phyloP scores from a whole-genome alignment of 92 coral and sea anemone genomes.

The Nematostella vectensis region DNA sequence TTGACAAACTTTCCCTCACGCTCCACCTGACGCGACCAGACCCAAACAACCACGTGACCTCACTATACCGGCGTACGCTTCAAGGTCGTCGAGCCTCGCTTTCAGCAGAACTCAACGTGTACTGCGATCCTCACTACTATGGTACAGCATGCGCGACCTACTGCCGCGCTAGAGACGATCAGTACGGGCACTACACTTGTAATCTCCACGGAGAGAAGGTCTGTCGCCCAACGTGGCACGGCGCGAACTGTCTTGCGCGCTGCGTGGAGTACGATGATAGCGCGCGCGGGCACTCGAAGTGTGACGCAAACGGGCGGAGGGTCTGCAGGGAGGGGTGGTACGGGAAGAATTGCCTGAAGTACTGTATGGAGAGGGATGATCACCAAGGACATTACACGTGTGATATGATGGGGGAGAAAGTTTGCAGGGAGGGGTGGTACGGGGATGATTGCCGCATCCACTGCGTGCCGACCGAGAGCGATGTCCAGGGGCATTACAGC shows the following conservation, averaged over 20 bases:
- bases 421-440: constrained; percentile 42
- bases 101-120: constrained; percentile 15
- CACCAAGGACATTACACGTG: constrained; percentile 43
- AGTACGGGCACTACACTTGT: constrained; percentile 37
- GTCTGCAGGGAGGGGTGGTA: constrained; percentile 40
- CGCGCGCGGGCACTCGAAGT: constrained; percentile 32
- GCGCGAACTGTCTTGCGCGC: constrained; percentile 22
- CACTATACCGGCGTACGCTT: constrained; percentile 16
- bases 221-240: constrained; percentile 29
- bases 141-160: constrained; percentile 33
- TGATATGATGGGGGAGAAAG: constrained; percentile 24
- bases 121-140: constrained; percentile 26
- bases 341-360: constrained; percentile 32
- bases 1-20: constrained; percentile 31
- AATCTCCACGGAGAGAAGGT: constrained; percentile 28
- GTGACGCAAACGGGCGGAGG: constrained; percentile 35
- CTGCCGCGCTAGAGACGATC: constrained; percentile 25
- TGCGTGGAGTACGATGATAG: constrained; percentile 26
- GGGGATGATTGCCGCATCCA: constrained; percentile 24
- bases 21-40: constrained; percentile 20
- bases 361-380: constrained; percentile 25
- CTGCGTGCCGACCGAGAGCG: constrained; percentile 22
- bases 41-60: constrained; percentile 21
- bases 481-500: constrained; percentile 25
- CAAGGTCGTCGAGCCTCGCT: constrained; percentile 40